phyloP scores from a whole-genome alignment of 1,140 invertebrate genomes.

The Brachionus koreanus region DNA sequence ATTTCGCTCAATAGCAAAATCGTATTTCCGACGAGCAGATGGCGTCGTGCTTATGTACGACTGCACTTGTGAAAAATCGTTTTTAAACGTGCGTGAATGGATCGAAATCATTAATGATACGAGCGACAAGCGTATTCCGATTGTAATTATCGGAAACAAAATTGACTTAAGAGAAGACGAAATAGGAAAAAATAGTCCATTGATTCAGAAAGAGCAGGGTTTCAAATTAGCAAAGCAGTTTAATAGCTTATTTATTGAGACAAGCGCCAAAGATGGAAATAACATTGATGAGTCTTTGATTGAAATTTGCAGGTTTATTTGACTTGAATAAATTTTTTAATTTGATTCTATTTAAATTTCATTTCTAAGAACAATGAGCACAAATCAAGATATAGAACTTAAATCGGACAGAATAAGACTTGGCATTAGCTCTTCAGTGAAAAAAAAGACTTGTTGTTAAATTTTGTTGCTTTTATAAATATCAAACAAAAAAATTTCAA shows the following conservation, averaged over 20 bases:
- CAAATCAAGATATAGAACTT: constrained; percentile 41
- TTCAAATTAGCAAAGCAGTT: constrained; percentile 50
- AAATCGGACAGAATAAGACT: constrained; percentile 32
- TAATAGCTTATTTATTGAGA: constrained; percentile 56
- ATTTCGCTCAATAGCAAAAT: constrained; percentile 68
- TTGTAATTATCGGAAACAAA: constrained; percentile 64
- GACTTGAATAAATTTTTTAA: neutral
- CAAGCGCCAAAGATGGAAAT: constrained; percentile 59
- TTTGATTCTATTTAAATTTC: neutral
- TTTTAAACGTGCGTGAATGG: constrained; percentile 67
- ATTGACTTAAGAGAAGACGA: constrained; percentile 58
- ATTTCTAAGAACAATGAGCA: constrained; percentile 26
- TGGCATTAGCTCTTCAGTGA: neutral
- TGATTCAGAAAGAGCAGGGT: constrained; percentile 53
- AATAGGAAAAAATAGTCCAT: constrained; percentile 49
- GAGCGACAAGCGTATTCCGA: constrained; percentile 51
- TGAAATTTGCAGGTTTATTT: constrained; percentile 58
- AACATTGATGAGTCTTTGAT: constrained; percentile 59
- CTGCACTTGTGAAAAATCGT: constrained; percentile 65
- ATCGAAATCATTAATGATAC: constrained; percentile 15
- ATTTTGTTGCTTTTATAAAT: neutral
- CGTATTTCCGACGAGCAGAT: constrained; percentile 69
- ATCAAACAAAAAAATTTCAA: neutral
- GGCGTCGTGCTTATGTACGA: constrained; percentile 70
- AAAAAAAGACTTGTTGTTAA: constrained; percentile 37